A percentile compares a stretch with the other conserved stretches of the same genome.
Conservation (phyloP, 92 coral and sea anemone genomes). For the Micromussa lordhowensis region DNA sequence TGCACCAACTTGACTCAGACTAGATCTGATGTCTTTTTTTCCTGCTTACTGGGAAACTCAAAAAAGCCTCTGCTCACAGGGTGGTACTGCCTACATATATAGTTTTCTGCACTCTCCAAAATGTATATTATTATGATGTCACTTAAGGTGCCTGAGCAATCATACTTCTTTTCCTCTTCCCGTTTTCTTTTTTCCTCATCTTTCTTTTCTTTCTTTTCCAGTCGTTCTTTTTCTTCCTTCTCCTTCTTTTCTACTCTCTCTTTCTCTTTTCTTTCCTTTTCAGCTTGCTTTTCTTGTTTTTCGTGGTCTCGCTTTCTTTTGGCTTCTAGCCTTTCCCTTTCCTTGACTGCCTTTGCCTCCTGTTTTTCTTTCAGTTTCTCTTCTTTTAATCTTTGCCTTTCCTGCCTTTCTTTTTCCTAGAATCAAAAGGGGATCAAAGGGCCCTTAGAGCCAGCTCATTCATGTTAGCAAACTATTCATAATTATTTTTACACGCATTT, state of each 20-base stretch:
- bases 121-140: too few relatives aligned
- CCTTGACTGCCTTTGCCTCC: constrained; percentile 77
- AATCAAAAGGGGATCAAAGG: background rate
- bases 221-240: constrained; percentile 79
- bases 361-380: constrained; percentile 69
- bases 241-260: constrained; percentile 84
- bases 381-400: constrained; percentile 67
- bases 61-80: too few relatives aligned
- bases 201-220: constrained; percentile 75
- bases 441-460: too few relatives aligned
- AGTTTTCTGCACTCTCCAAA: too few relatives aligned
- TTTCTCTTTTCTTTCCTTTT: constrained; percentile 83
- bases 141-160: too few relatives aligned
- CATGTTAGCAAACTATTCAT: too few relatives aligned
- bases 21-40: too few relatives aligned
- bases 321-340: constrained; percentile 84
- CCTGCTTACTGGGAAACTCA: too few relatives aligned
- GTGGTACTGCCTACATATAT: too few relatives aligned
- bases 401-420: constrained; percentile 62
- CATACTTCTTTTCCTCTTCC: constrained; percentile 85
- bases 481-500: too few relatives aligned
- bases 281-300: constrained; percentile 78
- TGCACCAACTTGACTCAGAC: too few relatives aligned
- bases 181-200: constrained; percentile 83
- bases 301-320: constrained; percentile 89